Evolutionary conservation across 1,140 invertebrate species (phyloP).

Genomic region (Stenopsyche tienmushanensis): DNA sequence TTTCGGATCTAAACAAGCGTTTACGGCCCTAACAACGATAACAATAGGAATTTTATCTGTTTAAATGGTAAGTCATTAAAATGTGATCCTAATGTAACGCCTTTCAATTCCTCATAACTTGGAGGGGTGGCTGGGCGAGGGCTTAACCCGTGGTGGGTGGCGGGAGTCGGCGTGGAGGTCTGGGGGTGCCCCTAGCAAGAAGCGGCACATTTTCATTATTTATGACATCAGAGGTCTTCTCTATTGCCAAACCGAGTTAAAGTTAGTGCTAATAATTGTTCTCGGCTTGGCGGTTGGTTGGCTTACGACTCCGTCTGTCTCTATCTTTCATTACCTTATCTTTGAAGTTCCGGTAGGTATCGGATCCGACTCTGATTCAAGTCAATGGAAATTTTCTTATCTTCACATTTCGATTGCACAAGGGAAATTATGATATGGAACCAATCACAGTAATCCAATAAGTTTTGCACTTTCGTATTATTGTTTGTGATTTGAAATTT

Average conservation of each 20-base stretch:
- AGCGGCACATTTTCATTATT: slow-evolving; percentile 48
- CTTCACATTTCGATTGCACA: neutral
- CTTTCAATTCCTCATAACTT: slow-evolving; percentile 40
- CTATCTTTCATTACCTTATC: slow-evolving; percentile 34
- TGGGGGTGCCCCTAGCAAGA: slow-evolving; percentile 28
- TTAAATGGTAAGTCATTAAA: slow-evolving; percentile 22
- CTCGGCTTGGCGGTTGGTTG: slow-evolving; percentile 40
- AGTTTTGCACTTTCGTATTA: no score
- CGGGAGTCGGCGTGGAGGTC: neutral
- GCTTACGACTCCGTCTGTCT: slow-evolving; percentile 35
- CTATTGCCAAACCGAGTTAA: slow-evolving; percentile 47
- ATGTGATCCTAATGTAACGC: slow-evolving; percentile 32
- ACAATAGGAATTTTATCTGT: no score
- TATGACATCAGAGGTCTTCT: slow-evolving; percentile 49
- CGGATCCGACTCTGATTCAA: slow-evolving; percentile 15
- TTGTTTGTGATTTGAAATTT: no score
- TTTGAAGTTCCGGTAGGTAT: slow-evolving; percentile 20
- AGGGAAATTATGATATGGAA: neutral
- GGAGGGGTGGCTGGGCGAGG: neutral
- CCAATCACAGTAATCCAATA: no score
- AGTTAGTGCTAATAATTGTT: slow-evolving; percentile 49
- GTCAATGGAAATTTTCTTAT: slow-evolving; percentile 22
- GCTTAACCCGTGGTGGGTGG: neutral
- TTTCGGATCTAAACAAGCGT: no score
- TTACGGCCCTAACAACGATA: no score